Evolutionary conservation across 2,797 vertebrate genomes (phyloP).

Genomic region (Falco concolor): DNA sequence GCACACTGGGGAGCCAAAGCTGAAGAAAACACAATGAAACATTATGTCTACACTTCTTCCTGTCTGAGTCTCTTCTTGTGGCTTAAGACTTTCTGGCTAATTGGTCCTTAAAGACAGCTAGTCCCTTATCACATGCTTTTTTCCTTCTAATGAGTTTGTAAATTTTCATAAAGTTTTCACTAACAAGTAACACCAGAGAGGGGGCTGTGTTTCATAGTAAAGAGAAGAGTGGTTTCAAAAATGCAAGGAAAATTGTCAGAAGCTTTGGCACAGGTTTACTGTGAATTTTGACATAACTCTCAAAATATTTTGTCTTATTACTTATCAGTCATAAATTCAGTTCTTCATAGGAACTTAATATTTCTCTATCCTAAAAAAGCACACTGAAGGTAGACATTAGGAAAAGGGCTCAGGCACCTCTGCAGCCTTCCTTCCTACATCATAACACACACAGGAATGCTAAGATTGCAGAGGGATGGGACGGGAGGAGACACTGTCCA

Average conservation of each 20-base stretch:
- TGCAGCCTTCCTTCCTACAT: background rate
- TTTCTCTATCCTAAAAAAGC: background rate
- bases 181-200: background rate
- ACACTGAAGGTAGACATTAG: background rate
- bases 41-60: accelerated
- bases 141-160: background rate
- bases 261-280: background rate
- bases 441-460: background rate
- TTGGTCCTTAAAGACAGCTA: background rate
- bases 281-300: background rate
- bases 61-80: background rate
- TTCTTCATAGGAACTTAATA: background rate
- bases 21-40: background rate
- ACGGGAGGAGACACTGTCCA: background rate
- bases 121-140: background rate
- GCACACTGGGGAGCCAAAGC: background rate
- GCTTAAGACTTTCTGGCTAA: background rate
- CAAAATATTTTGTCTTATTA: background rate
- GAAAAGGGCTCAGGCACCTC: background rate
- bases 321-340: background rate
- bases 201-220: background rate
- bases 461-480: background rate
- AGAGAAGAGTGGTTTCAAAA: background rate
- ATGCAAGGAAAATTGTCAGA: background rate
- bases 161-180: background rate